Base-by-base conservation (phyloP, 2,113 vertebrate species). In the Malurus cyaneus region DNA sequence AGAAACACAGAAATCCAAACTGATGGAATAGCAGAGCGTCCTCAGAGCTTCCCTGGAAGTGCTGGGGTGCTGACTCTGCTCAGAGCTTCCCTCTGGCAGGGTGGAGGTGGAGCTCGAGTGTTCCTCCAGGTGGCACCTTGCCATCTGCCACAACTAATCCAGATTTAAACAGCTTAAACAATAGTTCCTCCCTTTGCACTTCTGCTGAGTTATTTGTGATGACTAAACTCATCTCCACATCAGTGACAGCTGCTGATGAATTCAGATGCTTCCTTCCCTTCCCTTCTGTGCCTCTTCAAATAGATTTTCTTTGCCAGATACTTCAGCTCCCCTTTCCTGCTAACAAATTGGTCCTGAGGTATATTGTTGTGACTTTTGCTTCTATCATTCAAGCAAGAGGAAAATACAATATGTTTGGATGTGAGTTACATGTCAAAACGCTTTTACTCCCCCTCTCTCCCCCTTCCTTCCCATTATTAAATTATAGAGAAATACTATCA, bases 191-290 rank as follows among this genome's bases (percentile, higher is more conserved):
- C 69, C 74, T 47, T 74, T 81, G 90, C 90, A 92, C 88, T 90
- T 71, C 93, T 94, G 92, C 25, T 1, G 67, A 92, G 65, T 80
- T 95, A 50, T 88, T 78, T 90, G 92, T 90, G 92, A 78, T 74
- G 76, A 84, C 67, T 92, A 8, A 94, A 94, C 86, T 79, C 76
- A 80, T 95, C 96, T 96, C 93, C 92, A 92, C 93, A 95, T 94
- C 95, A 95, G 42, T 96, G 93, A 93, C 88, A 93, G 85, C 93
- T 94, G 94, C 95, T 96, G 95, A 96, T 96, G 92, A 96, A 95
- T 96, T 96, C 90, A 81, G 69, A 88, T 92, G 79, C 82, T 94
- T 96, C 92, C 31, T 88, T 96, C 77, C 79, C 36, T 96, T 95
- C 90, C 86, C 87, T 94, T 87, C 49, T 73, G 70, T 93, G 95